Percentiles rank a stretch among this genome's conserved stretches.
Evolutionary conservation across 2,797 vertebrate species (phyloP).

Genomic region (Chelon labrosus): DNA sequence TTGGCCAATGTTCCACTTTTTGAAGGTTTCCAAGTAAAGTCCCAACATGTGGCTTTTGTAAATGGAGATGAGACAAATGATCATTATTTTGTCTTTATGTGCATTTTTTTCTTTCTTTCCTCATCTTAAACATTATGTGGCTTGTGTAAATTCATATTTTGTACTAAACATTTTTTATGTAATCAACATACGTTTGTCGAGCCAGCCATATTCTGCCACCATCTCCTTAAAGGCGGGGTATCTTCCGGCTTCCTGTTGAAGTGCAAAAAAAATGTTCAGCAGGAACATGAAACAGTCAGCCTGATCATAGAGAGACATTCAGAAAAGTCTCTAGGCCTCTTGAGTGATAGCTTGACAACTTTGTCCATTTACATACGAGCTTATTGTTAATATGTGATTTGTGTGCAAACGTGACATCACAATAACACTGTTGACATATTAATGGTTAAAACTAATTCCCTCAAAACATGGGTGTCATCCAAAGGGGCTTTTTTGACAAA

Average conservation of each 20-base stretch:
- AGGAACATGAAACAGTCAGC: constrained; percentile 3
- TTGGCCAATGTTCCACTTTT: background rate
- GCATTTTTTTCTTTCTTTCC: background rate
- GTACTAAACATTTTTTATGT: background rate
- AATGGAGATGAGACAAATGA: constrained; percentile 7
- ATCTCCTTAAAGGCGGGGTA: constrained; percentile 99
- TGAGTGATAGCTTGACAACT: no score
- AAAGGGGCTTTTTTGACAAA: no score
- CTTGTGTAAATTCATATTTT: background rate
- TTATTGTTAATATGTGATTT: no score
- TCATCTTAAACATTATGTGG: background rate
- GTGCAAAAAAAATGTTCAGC: background rate
- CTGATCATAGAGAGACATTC: background rate
- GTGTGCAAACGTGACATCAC: no score
- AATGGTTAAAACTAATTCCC: no score
- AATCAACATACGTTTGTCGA: constrained; percentile 89
- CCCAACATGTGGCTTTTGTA: constrained; percentile 7
- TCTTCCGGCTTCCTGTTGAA: constrained; percentile 92
- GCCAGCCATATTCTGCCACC: constrained; percentile 98
- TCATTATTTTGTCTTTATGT: constrained; percentile 1
- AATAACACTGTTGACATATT: no score
- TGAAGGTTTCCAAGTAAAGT: constrained; percentile 1
- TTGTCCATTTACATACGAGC: no score
- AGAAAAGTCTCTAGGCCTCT: no score
- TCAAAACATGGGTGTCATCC: no score